Base-by-base conservation (phyloP, 2,797 vertebrate species). In the Chelonia mydas region DNA sequence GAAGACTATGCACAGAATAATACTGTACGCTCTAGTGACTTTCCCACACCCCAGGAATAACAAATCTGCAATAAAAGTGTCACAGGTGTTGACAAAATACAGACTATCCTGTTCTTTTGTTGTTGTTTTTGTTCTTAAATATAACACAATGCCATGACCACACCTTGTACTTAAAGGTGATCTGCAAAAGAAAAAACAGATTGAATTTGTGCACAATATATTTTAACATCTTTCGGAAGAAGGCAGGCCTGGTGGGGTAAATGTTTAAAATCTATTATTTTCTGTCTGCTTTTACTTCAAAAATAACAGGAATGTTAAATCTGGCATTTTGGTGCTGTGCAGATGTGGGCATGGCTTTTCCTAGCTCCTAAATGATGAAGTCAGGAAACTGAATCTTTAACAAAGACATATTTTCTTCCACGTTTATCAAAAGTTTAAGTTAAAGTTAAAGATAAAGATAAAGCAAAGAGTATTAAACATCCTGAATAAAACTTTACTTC, bases 81-180 rank as follows among this genome's bases (percentile, higher is more conserved):
- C 86, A 88, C 45, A 79, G 82, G 86, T 87, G 90, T 0, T 87
- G 87, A 90, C 83, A 94, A 96, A 96, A 95, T 74, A 87, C 86
- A 92, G 82, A 51, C 50, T 87, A 47, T 83, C 84, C 61, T 83
- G 72, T 92, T 95, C 72, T 92, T 93, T 91, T 90, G 86, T 91
- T 91, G 72, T 83, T 72, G 47, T 81, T 85, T 94, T 91, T 86
- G 88, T 89, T 88, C 47, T 92, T 94, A 97, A 96, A 92, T 94
- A 92, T 86, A 95, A 95, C 90, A 94, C 80, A 93, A 59, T 93
- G 49, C 50, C 90, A 76, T 86, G 86, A 25, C 87, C 80, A 8
- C 72, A 80, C 80, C 85, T 74, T 93, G 88, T 88, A 41, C 72
- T 91, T 91, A 94, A 95, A 86, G 27, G 82, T 95, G 94, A 94